Evolutionary conservation across 2,797 vertebrate species (phyloP), one percentile per base, ranked within the genome.

Genomic region (Pangasius larnaudii): DNA sequence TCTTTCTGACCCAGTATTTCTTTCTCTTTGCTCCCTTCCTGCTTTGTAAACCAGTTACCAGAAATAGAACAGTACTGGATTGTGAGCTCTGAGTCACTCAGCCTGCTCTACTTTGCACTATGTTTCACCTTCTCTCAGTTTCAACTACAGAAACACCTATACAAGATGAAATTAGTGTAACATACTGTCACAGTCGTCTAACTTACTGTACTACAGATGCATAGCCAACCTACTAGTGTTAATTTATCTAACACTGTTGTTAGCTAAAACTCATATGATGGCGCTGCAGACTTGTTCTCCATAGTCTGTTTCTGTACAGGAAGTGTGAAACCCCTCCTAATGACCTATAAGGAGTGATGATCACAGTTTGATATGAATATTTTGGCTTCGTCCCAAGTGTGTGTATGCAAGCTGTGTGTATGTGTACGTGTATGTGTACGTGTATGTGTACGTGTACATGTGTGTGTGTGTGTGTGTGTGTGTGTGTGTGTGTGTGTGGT

Each of bases 401-500:
- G 36, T 83, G 33, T 84, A 24, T 84, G 59, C n/a, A 30, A 30
- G 63, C 30, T 53, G 16, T 85, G 18, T 18, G 9, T 49, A 5
- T 67, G 39, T 39, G 39, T 39, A 36, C 36, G 36, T 36, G 36
- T 36, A 36, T 2, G 33, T 36, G 33, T 36, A 36, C 10, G 14
- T 46, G 27, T 30, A 5, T 46, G 42, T 36, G 36, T 36, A 36
- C 36, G 36, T 36, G 42, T 36, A 36, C 36, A 36, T 53, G 16
- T 85, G 18, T 18, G 9, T 49, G 2, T 67, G 36, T 39, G 36
- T 39, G 36, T 84, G 36, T 42, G 11, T n/a, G 42, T 49, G 14
- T 51, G 27, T 49, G 13, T 67, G 27, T 18, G 18, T 19, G 36
- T 84, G 59, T 84, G 59, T 63, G 24, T n/a, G 13, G 90, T 81